phyloP scores from a whole-genome alignment of 2,797 vertebrate species.

The Helarctos malayanus region DNA sequence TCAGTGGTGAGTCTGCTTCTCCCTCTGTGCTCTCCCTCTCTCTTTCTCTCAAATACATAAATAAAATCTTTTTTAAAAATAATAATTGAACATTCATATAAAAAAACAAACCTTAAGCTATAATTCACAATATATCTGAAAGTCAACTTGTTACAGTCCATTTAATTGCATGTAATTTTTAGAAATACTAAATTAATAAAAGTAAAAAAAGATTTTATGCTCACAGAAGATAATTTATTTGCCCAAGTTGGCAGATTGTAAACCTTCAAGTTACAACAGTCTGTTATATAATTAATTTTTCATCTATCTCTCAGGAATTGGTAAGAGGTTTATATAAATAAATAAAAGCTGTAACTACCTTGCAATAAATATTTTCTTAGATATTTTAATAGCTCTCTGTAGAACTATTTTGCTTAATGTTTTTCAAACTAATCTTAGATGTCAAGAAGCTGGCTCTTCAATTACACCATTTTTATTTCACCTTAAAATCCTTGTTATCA shows the following conservation, averaged over 20 bases:
- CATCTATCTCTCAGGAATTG: slow-evolving; percentile 7
- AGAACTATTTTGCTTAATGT: neutral
- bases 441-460: neutral
- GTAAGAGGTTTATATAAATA: slow-evolving; percentile 46
- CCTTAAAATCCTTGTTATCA: slow-evolving; percentile 35
- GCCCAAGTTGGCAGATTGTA: slow-evolving; percentile 29
- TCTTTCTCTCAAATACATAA: too few species aligned
- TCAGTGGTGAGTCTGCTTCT: too few species aligned
- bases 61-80: too few species aligned
- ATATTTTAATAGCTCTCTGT: slow-evolving; percentile 53
- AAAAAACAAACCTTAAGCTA: neutral
- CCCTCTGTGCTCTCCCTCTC: too few species aligned
- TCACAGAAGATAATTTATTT: slow-evolving; percentile 37
- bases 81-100: neutral
- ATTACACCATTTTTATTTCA: neutral
- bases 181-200: neutral
- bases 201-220: neutral
- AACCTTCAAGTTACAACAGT: neutral
- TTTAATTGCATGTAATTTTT: neutral
- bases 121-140: neutral
- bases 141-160: neutral
- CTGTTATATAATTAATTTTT: neutral
- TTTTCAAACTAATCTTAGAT: slow-evolving; percentile 34
- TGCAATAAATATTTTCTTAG: slow-evolving; percentile 68
- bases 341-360: neutral